Base-by-base conservation (phyloP, 2,113 vertebrate species). In the Echinops telfairi region DNA sequence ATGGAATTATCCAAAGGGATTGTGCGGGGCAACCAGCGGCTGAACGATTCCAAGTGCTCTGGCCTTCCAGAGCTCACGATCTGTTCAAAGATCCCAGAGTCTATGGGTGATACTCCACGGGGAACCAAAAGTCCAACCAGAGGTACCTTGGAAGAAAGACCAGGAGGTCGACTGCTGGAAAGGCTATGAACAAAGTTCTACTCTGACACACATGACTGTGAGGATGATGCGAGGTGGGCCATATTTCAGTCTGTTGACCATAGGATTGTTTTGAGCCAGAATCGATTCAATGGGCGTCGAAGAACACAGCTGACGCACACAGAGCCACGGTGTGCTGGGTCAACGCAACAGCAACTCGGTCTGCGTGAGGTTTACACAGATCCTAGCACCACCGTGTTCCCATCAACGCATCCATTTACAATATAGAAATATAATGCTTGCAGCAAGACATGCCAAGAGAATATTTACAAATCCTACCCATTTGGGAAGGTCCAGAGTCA, bases 21-120 rank as follows among this genome's bases (percentile, higher is more conserved):
- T 20, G 17, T 0, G 3, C 1, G 29, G 36, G 6, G 3, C 19
- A 10, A 25, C 12, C 53, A 36, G 12, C 57, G 33, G 38, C 23
- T 0, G 5, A 36, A 57, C 2, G 11, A 14, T 2, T 3, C 3
- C 68, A 70, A 11, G 23, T 6, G 43, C 22, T 36, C n/a, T 23
- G 47, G 43, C 4, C 8, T 12, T 23, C 33, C 40, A 14, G 11
- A 68, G 6, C 6, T 38, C 31, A 16, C 2, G 0, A 27, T 31
- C 19, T 31, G 16, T 17, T 16, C 16, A 15, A 31, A 73, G 71
- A 10, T 36, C 33, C 19, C 12, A 20, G 1, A 20, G 33, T 22
- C 33, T 22, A 2, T 73, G 71, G 47, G 64, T 66, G 29, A 29
- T 7, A 33, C 71, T 36, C 19, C 7, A 31, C 6, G 20, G 71